Base-by-base conservation (phyloP, 2,888 invertebrate species). In the Sinotaia quadrata region DNA sequence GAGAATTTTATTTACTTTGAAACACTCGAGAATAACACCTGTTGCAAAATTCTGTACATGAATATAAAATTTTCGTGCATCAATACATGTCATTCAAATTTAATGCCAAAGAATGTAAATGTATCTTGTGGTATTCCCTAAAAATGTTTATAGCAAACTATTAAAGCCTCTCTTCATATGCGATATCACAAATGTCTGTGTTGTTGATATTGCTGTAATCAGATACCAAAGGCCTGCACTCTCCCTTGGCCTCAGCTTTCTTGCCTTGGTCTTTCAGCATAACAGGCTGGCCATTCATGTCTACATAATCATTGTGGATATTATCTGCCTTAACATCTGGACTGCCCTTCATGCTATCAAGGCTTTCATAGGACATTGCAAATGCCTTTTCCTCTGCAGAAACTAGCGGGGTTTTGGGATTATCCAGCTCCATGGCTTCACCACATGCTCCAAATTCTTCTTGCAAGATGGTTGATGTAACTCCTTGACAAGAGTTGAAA, bases 371-470 rank as follows among this genome's bases (percentile, higher is more conserved):
- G 2, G 65, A 65, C 31, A 2, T 49, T 10, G 36, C 34, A n/a
- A 49, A 49, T 44, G 31, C 47, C 27, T 27, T 47, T 41, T 7
- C 15, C 7, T 24, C 27, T 12, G 37, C 41, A 1, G 44, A 65
- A 4, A 65, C 56, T 34, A 56, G 24, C 0, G 58, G 58, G 15
- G 21, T n/a, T 7, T 47, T 29, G 27, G 29, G 63, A 3, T 21
- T 24, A 21, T 54, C 36, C 27, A 7, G n/a, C 21, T 44, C 37
- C 24, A 29, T 21, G 7, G 29, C 61, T 47, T 67, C 67, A 4
- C 68, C 72, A 36, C 72, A 72, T 12, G 72, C 72, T 47, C 72
- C 72, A 37, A 60, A 8, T 4, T 59, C 33, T 10, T 47, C 57
- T 5, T 41, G 36, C 0, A 47, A 21, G n/a, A n/a, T n/a, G n/a